Conservation (phyloP, 2,888 invertebrate genomes). For the Caenorhabditis sp. region DNA sequence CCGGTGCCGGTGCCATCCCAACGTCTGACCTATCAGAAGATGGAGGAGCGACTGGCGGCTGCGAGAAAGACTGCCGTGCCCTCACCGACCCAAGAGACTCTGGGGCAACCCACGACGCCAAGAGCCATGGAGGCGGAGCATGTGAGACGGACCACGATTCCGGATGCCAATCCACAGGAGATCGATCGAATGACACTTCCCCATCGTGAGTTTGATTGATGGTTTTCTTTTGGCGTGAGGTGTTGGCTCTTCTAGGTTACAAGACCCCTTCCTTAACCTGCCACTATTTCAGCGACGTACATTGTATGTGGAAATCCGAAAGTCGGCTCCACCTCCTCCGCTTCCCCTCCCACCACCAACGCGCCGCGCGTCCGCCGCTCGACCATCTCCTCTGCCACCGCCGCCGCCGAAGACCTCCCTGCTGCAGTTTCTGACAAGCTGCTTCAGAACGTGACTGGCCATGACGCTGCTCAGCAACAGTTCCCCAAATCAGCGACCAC, state of each 20-base stretch:
- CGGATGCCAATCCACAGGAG: constrained; percentile 37
- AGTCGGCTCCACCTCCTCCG: not conserved
- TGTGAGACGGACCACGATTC: constrained; percentile 27
- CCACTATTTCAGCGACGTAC: constrained; percentile 60
- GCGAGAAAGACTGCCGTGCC: constrained; percentile 30
- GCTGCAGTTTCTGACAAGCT: constrained; percentile 64
- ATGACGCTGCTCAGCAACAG: too few relatives aligned
- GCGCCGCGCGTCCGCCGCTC: constrained; percentile 56
- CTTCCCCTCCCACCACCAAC: not conserved
- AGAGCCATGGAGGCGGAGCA: not conserved
- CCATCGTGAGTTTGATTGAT: constrained; percentile 78
- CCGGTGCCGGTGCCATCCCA: constrained; percentile 83
- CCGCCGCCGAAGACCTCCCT: constrained; percentile 54
- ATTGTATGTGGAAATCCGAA: constrained; percentile 65
- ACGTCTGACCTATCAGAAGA: constrained; percentile 77
- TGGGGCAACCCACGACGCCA: not conserved
- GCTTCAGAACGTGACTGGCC: constrained; percentile 53
- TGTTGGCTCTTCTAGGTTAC: not conserved
- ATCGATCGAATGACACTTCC: constrained; percentile 80
- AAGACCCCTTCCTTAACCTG: not conserved
- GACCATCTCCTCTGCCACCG: constrained; percentile 46
- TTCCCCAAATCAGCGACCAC: constrained; percentile 76
- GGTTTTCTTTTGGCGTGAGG: constrained; percentile 3
- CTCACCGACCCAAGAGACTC: constrained; percentile 36
- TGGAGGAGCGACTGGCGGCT: constrained; percentile 77